Conservation (phyloP, 1,140 invertebrate species). For the Pseudomyrmex cubaensis region DNA sequence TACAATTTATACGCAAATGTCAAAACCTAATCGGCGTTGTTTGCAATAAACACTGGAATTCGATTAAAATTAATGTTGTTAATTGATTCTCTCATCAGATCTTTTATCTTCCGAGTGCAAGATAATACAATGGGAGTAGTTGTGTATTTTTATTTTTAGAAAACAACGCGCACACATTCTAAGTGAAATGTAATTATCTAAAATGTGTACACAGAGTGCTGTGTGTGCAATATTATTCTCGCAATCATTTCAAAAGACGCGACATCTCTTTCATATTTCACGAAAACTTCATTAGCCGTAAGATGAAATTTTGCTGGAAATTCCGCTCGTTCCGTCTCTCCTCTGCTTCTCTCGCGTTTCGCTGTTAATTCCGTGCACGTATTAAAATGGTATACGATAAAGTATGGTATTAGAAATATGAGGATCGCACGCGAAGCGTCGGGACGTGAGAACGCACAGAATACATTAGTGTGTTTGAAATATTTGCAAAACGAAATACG, state of each 20-base stretch:
- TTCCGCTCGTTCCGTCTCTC: conserved; percentile 17
- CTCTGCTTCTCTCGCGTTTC: neutral
- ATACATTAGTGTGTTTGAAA: neutral
- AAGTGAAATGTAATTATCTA: neutral
- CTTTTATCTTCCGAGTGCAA: too few species aligned
- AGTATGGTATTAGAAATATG: conserved; percentile 19
- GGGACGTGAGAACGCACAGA: neutral
- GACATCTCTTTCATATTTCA: conserved; percentile 31
- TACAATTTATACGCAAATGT: conserved; percentile 52
- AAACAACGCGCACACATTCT: too few species aligned
- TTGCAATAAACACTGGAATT: too few species aligned
- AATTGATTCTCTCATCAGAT: neutral
- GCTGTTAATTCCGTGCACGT: conserved; percentile 12
- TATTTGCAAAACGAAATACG: neutral
- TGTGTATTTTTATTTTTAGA: too few species aligned
- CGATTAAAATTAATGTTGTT: neutral
- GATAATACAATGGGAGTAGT: too few species aligned
- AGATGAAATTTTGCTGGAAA: conserved; percentile 39
- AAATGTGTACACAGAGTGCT: neutral
- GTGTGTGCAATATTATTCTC: neutral
- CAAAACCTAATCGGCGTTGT: neutral
- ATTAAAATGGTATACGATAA: conserved; percentile 47
- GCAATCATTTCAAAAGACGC: neutral
- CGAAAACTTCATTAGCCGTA: conserved; percentile 23
- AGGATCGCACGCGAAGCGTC: neutral